Conservation (phyloP, 64 coral and sea anemone genomes). For the Porites lutea region DNA sequence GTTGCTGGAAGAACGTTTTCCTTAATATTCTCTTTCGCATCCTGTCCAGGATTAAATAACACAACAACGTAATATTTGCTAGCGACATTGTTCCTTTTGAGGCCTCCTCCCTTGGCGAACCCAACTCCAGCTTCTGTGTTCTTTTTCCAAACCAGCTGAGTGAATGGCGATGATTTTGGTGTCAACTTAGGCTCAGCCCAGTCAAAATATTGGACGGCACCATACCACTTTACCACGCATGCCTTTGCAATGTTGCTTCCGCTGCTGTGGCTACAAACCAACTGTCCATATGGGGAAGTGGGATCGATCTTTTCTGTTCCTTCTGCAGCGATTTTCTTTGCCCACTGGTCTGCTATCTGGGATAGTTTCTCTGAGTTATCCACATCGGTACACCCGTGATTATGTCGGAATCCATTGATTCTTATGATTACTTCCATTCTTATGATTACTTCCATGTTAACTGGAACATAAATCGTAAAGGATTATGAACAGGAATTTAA, state of each 20-base stretch:
- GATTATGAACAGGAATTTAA: too few relatives aligned
- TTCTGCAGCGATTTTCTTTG: neutral
- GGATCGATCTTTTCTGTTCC: constrained; percentile 39
- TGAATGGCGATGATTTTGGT: constrained; percentile 39
- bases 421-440: neutral
- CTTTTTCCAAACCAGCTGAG: constrained; percentile 54
- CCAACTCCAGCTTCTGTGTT: constrained; percentile 38
- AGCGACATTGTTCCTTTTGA: neutral
- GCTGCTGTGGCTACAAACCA: constrained; percentile 15
- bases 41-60: constrained; percentile 45
- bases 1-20: constrained; percentile 43
- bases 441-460: too few relatives aligned
- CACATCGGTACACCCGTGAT: constrained; percentile 19
- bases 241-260: constrained; percentile 40
- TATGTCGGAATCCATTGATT: constrained; percentile 11
- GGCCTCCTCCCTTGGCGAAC: neutral
- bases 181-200: constrained; percentile 57
- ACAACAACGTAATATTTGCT: constrained; percentile 33
- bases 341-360: neutral
- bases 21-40: neutral
- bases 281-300: constrained; percentile 7
- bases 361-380: neutral
- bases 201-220: constrained; percentile 50
- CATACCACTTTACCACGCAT: constrained; percentile 52
- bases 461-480: neutral